Conservation (phyloP, 2,797 vertebrate genomes). For the Coracias cyanogaster region DNA sequence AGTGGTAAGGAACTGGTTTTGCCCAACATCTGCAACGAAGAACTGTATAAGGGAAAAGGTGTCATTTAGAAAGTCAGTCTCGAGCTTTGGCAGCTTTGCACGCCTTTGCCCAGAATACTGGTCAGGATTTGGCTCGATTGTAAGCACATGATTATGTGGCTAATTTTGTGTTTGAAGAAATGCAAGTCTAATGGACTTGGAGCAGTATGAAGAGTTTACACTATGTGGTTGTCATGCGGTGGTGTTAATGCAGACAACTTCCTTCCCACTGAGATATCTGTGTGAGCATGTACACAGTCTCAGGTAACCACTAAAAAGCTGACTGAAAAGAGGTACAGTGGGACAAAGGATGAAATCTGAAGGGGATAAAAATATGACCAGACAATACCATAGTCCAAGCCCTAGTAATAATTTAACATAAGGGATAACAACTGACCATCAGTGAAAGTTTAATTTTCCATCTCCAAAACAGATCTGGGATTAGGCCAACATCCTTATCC, state of each 20-base stretch:
- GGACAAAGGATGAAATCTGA: neutral
- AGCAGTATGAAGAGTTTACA: neutral
- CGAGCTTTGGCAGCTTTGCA: neutral
- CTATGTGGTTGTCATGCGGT: neutral
- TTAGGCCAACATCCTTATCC: neutral
- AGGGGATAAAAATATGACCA: neutral
- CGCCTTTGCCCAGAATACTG: neutral
- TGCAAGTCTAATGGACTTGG: neutral
- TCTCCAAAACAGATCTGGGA: neutral
- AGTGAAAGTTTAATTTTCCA: constrained; percentile 9
- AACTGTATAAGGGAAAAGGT: neutral
- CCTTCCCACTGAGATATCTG: neutral
- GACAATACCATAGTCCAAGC: neutral
- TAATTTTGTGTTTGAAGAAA: neutral
- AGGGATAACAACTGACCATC: neutral
- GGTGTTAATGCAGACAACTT: neutral
- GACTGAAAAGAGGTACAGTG: neutral
- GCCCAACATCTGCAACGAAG: neutral
- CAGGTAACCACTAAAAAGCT: neutral
- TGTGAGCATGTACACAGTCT: neutral
- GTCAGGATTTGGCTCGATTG: neutral
- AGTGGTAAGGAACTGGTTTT: neutral
- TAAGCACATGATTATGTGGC: neutral
- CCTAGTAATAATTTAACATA: neutral
- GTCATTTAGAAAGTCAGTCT: neutral